Conservation (phyloP, 2,797 vertebrate genomes). For the Melanotaenia pygmaea region DNA sequence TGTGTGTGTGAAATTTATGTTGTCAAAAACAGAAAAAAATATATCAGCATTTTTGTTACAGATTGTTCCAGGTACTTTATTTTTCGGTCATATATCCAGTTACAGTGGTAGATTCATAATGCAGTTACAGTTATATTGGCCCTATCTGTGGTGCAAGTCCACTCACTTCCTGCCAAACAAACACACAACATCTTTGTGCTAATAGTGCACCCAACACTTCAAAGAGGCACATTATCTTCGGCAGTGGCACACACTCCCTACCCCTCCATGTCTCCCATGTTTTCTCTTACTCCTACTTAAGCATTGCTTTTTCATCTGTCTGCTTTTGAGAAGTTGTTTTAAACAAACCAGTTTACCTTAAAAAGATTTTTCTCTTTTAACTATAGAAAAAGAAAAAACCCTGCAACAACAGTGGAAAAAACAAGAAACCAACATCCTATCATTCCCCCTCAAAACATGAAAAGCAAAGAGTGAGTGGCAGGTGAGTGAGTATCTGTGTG, state of each 20-base stretch:
- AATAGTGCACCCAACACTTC: constrained; percentile 45
- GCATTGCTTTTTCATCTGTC: constrained; percentile 47
- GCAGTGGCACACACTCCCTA: constrained; percentile 39
- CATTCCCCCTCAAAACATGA: constrained; percentile 55
- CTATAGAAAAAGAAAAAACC: constrained; percentile 29
- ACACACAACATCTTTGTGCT: constrained; percentile 47
- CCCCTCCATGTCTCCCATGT: constrained; percentile 4
- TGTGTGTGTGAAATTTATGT: not conserved
- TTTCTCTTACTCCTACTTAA: constrained; percentile 28
- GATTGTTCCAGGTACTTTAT: constrained; percentile 82
- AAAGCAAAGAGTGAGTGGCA: constrained; percentile 77
- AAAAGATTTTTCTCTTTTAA: constrained; percentile 37
- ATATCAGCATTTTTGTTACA: constrained; percentile 37
- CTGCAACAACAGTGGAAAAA: constrained; percentile 56
- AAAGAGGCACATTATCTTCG: constrained; percentile 49
- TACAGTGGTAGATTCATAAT: constrained; percentile 82
- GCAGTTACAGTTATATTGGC: constrained; percentile 80
- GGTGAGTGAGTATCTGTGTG: constrained; percentile 81
- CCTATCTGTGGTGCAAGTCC: constrained; percentile 53
- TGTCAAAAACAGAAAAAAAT: constrained; percentile 58
- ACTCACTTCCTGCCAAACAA: constrained; percentile 29
- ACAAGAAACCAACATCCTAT: constrained; percentile 44
- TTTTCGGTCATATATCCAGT: constrained; percentile 80
- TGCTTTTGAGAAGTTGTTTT: constrained; percentile 55
- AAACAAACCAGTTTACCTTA: not conserved